Evolutionary conservation across 2,797 vertebrate species (phyloP).

Genomic region (Falco novaeseelandiae): DNA sequence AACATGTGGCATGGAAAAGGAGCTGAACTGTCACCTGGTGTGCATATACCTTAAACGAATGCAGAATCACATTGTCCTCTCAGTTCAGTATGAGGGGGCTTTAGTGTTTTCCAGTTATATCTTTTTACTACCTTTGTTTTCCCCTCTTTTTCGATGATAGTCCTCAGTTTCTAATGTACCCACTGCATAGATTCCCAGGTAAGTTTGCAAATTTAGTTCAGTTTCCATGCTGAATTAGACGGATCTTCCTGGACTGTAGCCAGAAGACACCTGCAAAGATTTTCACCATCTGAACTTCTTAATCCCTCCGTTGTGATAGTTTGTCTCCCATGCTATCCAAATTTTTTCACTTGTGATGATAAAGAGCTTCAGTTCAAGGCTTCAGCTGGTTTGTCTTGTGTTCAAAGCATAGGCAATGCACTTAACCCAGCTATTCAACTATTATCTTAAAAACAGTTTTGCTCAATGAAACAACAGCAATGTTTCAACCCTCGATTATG

Average conservation of each 20-base stretch:
- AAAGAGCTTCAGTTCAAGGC: conserved; percentile 10
- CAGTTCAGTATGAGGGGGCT: background rate
- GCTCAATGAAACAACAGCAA: background rate
- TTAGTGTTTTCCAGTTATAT: background rate
- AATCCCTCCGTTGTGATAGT: conserved; percentile 33
- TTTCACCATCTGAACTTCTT: background rate
- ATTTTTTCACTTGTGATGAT: conserved; percentile 26
- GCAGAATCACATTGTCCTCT: background rate
- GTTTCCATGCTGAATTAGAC: background rate
- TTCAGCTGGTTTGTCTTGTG: conserved; percentile 27
- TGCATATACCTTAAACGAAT: background rate
- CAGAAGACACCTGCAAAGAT: conserved; percentile 31
- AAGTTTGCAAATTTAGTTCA: background rate
- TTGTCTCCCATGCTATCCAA: background rate
- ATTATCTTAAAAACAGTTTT: conserved; percentile 8
- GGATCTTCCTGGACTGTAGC: background rate
- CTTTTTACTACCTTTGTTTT: background rate
- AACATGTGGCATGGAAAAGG: background rate
- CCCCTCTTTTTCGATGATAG: background rate
- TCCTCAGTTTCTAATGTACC: background rate
- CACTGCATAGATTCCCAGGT: background rate
- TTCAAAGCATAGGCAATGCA: background rate
- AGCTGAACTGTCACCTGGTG: background rate
- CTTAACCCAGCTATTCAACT: conserved; percentile 23
- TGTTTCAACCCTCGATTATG: background rate